These are phyloP conservation scores for Ephialtes manifestator DNA, from an alignment of 2,888 invertebrate genomes.

Conservation along the genomic window DNA sequence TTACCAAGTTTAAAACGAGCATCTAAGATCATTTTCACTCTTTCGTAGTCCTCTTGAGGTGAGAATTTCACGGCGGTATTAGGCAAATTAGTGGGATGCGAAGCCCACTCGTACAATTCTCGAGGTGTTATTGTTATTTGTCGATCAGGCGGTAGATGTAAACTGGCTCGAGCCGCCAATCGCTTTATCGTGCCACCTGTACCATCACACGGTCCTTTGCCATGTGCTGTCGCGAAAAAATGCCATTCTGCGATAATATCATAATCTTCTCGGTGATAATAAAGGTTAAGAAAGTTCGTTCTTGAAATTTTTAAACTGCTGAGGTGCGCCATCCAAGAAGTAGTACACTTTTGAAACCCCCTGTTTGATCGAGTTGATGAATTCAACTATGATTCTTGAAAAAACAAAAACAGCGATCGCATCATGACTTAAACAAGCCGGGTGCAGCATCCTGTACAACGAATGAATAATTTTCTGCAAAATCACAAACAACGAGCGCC, in stretches of 20 bases:
- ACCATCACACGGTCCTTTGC: conserved; percentile 46
- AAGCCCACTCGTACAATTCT: conserved; percentile 45
- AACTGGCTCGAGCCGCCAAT: conserved; percentile 32
- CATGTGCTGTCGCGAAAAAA: conserved; percentile 30
- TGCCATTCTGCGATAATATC: conserved; percentile 29
- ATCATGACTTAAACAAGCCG: conserved; percentile 55
- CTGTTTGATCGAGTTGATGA: background rate
- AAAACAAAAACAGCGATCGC: conserved; percentile 52
- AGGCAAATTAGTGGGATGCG: background rate
- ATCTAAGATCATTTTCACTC: too few relatives aligned
- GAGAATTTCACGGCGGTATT: too few relatives aligned
- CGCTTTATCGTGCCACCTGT: conserved; percentile 43
- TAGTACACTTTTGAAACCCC: background rate
- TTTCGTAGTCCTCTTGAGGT: too few relatives aligned
- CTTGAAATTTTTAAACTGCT: conserved; percentile 1
- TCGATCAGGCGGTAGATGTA: conserved; percentile 25
- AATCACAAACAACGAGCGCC: conserved; percentile 63
- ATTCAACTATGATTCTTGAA: conserved; percentile 19
- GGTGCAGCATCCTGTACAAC: conserved; percentile 65
- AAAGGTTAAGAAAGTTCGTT: background rate
- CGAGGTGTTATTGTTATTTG: conserved; percentile 53
- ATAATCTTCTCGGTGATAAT: conserved; percentile 37
- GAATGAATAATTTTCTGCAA: conserved; percentile 71
- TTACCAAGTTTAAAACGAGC: too few relatives aligned
- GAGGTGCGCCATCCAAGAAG: background rate